Conservation (phyloP, 1,140 invertebrate species). For the Oryzaephilus surinamensis region DNA sequence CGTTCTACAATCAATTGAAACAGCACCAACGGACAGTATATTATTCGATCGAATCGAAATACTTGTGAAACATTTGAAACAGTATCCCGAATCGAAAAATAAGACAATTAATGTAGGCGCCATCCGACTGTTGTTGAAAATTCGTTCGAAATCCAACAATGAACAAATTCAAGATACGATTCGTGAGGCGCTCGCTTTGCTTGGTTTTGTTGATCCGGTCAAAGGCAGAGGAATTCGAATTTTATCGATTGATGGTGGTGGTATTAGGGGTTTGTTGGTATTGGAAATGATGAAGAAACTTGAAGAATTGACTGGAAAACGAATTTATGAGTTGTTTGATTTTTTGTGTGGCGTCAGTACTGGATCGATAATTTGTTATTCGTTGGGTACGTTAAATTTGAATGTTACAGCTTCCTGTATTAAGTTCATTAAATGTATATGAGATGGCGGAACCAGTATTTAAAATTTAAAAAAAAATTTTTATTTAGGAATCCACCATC, state of each 20-base stretch:
- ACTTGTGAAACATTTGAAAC: conserved; percentile 55
- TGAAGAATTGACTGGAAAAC: conserved; percentile 59
- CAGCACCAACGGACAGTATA: conserved; percentile 39
- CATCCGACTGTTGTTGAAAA: conserved; percentile 47
- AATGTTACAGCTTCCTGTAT: too few relatives aligned
- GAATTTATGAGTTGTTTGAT: conserved; percentile 68
- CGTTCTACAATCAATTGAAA: conserved; percentile 46
- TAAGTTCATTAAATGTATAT: too few relatives aligned
- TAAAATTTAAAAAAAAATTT: conserved; percentile 2
- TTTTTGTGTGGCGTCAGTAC: conserved; percentile 89
- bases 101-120: conserved; percentile 62
- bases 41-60: conserved; percentile 43
- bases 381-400: conserved; percentile 45
- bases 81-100: conserved; percentile 60
- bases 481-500: conserved; percentile 43
- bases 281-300: conserved; percentile 70
- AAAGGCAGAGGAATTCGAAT: conserved; percentile 67
- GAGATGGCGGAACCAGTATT: too few relatives aligned
- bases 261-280: conserved; percentile 72
- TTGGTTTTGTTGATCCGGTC: conserved; percentile 64
- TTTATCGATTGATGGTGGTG: conserved; percentile 83
- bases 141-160: conserved; percentile 37
- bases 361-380: conserved; percentile 63
- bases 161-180: conserved; percentile 36
- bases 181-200: conserved; percentile 56